Base-by-base conservation (phyloP, 2,113 vertebrate species). In the Dissostichus mawsoni region DNA sequence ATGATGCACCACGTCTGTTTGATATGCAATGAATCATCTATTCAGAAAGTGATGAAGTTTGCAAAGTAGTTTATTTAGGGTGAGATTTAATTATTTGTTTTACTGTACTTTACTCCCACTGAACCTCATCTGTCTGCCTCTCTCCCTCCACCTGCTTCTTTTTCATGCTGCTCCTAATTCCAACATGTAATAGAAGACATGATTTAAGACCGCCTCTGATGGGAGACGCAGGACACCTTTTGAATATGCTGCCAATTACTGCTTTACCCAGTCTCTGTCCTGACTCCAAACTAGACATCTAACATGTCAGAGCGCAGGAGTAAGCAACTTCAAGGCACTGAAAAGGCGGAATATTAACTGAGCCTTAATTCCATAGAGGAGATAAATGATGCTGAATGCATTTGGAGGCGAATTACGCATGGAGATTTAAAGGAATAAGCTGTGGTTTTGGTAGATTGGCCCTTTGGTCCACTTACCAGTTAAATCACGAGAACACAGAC, bases 221-320 rank as follows among this genome's bases (percentile, higher is more conserved):
- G 78, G 80, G 82, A 89, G 70, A 84, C 14, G 78, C 45, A 57
- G 66, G 41, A 5, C 68, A 80, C 82, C 82, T 87, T 90, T 89
- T 79, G 81, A 88, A 83, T 77, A 12, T 48, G 72, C 76, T 89
- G 87, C 87, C 93, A 90, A 89, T 90, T 87, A 85, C 64, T 0
- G 52, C 84, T 52, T 70, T 80, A 36, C 68, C 83, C 81, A 20
- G 53, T 77, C 75, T 76, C 83, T 53, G 81, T 89, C 83, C 84
- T 25, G 78, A 87, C 86, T 90, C 82, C 71, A 78, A 88, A 81
- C 80, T 47, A 9, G 53, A 86, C 77, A 87, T 87, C 80, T 85
- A n/a, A 90, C 53, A 51, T 18, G 65, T 77, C 78, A 18, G 76
- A 65, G 75, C 51, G 7, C 8, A 50, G 79, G 45, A 57, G 78